A percentile compares a stretch with the other conserved stretches of the same genome.
These are phyloP conservation scores for Theonella swinhoei DNA, from an alignment of 37 sponge, comb jelly and placozoan genomes.

Conservation along the genomic window DNA sequence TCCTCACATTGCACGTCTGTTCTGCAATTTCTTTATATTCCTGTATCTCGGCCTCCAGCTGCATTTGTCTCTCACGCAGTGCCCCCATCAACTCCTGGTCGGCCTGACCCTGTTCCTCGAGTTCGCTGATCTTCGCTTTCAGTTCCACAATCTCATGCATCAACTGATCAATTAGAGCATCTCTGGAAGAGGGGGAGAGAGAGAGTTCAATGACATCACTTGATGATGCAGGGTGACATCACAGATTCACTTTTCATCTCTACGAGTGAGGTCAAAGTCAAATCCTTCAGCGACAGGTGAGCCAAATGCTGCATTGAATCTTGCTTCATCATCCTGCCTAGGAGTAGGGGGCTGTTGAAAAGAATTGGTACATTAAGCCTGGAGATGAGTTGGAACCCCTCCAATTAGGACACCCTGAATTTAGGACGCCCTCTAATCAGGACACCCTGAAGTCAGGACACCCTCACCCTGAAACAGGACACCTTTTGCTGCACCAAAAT, in stretches of 20 bases:
- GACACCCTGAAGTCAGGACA: too few relatives aligned
- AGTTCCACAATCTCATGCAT: conserved; percentile 89
- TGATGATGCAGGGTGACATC: too few relatives aligned
- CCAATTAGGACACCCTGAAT: too few relatives aligned
- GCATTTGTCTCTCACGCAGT: conserved; percentile 39
- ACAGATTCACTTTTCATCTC: too few relatives aligned
- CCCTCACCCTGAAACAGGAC: too few relatives aligned
- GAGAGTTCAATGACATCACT: too few relatives aligned
- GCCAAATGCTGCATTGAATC: background rate
- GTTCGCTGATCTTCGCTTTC: conserved; percentile 63
- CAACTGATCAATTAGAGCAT: conserved; percentile 85
- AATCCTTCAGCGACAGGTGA: background rate
- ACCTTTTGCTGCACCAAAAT: too few relatives aligned
- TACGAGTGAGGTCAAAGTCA: background rate
- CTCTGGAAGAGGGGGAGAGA: conserved; percentile 30
- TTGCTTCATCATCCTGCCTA: background rate
- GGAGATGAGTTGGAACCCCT: too few relatives aligned
- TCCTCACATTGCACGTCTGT: conserved; percentile 76
- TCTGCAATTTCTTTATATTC: conserved; percentile 91
- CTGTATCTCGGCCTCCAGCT: conserved; percentile 65
- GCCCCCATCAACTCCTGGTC: conserved; percentile 47
- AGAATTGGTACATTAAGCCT: too few relatives aligned
- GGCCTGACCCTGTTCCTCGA: conserved; percentile 56
- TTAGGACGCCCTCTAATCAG: too few relatives aligned
- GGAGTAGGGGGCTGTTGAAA: too few relatives aligned